These are phyloP conservation scores for Xanthia togata DNA, from an alignment of 2,888 invertebrate genomes.

Conservation along the genomic window DNA sequence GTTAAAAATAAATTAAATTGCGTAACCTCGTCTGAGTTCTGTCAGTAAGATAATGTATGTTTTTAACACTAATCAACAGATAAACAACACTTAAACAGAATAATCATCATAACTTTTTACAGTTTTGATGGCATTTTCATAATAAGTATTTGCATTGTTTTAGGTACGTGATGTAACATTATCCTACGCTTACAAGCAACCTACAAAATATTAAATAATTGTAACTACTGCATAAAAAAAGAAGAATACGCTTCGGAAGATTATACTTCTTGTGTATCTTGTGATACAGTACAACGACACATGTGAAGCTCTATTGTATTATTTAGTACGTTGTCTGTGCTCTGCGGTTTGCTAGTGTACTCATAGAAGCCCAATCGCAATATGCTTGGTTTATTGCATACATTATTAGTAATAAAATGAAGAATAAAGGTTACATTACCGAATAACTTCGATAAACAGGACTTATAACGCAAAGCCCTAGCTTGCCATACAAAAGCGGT, in stretches of 20 bases:
- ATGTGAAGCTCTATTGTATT: not conserved
- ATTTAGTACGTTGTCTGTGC: not conserved
- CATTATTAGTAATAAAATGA: too few species aligned
- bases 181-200: too few species aligned
- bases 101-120: not conserved
- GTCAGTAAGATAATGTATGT: too few species aligned
- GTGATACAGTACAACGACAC: too few species aligned
- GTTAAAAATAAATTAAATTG: not conserved
- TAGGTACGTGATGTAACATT: too few species aligned
- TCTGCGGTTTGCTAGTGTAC: too few species aligned
- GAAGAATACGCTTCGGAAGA: not conserved
- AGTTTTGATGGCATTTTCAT: not conserved
- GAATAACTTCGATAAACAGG: not conserved
- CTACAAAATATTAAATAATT: not conserved
- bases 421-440: too few species aligned
- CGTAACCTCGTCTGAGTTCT: too few species aligned
- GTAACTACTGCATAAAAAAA: not conserved
- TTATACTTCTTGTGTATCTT: too few species aligned
- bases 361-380: too few species aligned
- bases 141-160: too few species aligned
- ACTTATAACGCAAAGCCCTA: not conserved
- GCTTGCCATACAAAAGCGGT: conserved; percentile 2
- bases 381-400: too few species aligned
- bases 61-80: not conserved
- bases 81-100: not conserved